Evolutionary conservation across 2,888 invertebrate species (phyloP), one percentile per base, ranked within the genome.

Genomic region (Drosophila kuntzei): DNA sequence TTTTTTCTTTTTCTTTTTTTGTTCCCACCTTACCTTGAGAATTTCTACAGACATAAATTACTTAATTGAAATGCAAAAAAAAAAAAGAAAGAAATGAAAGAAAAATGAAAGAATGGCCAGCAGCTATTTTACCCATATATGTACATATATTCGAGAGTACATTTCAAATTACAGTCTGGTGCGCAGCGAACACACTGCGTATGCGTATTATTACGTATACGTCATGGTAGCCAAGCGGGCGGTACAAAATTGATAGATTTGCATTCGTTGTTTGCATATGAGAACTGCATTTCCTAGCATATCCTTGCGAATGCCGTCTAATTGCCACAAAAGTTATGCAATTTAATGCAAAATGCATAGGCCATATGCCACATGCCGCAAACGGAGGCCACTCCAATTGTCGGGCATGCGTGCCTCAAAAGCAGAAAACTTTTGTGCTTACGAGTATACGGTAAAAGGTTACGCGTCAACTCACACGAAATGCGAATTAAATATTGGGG

Each of bases 391-490:
- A 81, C 82, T 88, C 69, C 60, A 86, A 59, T 67, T 61, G 73
- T 58, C 77, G 81, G 84, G 87, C 85, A 86, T 87, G 85, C 85
- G 85, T 86, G 85, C 74, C 76, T 73, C 73, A 80, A 89, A 85
- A 80, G 87, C 66, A 37, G 29, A 67, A 75, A 86, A 84, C 70
- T 89, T 89, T 87, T 80, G 76, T 72, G 76, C 81, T 77, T 70
- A 43, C 54, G 43, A 43, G 54, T 54, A 74, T 82, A 75, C 71
- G 75, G 85, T 72, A 71, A 87, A 80, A 84, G 87, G 85, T 79
- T 89, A 87, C 89, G 89, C 85, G 75, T 86, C 89, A 89, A 84
- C 85, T 86, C 87, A 86, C 85, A 86, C 89, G 85, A 89, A 86
- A 89, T 86, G 81, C 81, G 85, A 86, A 89, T 89, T 86, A 89